Percentiles rank a stretch among this genome's conserved stretches.
These are phyloP conservation scores for Aporophyla nigra DNA, from an alignment of 2,888 invertebrate genomes.

Conservation along the genomic window DNA sequence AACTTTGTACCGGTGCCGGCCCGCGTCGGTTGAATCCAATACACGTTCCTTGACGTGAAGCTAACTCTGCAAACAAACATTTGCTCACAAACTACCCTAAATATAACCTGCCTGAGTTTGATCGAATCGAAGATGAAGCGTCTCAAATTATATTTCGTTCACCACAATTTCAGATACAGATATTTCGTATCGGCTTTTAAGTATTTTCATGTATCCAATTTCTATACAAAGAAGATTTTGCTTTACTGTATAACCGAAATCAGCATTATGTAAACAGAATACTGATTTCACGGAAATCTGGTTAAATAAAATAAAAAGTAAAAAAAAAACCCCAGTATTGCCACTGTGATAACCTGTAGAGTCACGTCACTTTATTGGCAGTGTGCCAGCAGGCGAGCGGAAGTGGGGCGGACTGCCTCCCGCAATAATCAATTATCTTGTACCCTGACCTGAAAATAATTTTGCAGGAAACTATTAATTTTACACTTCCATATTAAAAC, in stretches of 20 bases:
- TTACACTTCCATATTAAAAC: constrained; percentile 6
- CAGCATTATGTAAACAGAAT: constrained; percentile 20
- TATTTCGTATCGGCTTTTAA: constrained; percentile 8
- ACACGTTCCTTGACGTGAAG: constrained; percentile 40
- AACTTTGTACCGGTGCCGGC: constrained; percentile 47
- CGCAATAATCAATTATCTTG: constrained; percentile 34
- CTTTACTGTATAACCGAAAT: not conserved
- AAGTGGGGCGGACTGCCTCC: not conserved
- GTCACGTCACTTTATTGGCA: constrained; percentile 28
- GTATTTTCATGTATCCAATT: constrained; percentile 20
- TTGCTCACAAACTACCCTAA: constrained; percentile 22
- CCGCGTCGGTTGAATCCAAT: constrained; percentile 28
- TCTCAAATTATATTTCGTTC: constrained; percentile 25
- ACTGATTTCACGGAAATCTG: too few relatives aligned
- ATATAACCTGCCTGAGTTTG: constrained; percentile 27
- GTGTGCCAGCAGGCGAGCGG: constrained; percentile 20
- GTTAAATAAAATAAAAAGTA: too few relatives aligned
- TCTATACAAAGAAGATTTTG: constrained; percentile 17
- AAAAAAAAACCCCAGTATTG: constrained; percentile 6
- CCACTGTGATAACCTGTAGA: constrained; percentile 47
- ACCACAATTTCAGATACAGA: constrained; percentile 19
- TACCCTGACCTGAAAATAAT: constrained; percentile 47
- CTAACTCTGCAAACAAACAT: constrained; percentile 43
- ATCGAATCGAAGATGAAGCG: constrained; percentile 12
- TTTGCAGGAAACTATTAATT: constrained; percentile 31